Evolutionary conservation across 2,113 vertebrate genomes (phyloP), one percentile per base, ranked within the genome.

Genomic region (Rousettus leschenaultii): DNA sequence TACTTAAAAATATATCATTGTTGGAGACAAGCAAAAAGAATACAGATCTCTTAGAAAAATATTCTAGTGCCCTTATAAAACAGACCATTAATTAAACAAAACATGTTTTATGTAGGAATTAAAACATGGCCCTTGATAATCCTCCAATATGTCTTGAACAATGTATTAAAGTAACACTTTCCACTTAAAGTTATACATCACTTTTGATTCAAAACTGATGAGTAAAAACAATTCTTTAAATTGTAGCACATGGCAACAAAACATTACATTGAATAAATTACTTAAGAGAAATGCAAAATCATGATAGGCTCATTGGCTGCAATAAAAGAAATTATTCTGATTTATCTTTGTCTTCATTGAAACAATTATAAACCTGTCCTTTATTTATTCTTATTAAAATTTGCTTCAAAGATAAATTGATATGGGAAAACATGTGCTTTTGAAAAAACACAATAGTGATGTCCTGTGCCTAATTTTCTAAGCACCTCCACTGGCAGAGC

Each of bases 321-420:
- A 53, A 43, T 45, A 66, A 91, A 63, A 90, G 5, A 90, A 82
- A 77, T 83, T 83, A 38, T 66, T 91, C 48, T 74, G 82, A 93
- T 75, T 93, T 79, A 59, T 86, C 22, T 95, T 88, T 74, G 33
- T 94, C 53, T 73, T 75, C 18, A 91, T 21, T 59, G 73, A 82
- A 75, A 91, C 8, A 78, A 65, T 63, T 33, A 55, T 51, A 66
- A n/a, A 24, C 0, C 1, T 87, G 51, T 38, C n/a, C 4, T 51
- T 77, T 51, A 35, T 63, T 89, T 86, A 28, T 86, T 91, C 61
- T 66, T 83, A 86, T 51, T 86, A 92, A 66, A 89, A 57, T 71
- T 77, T 30, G 55, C 24, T 85, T 63, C 14, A 73, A 33, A 87
- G 30, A 79, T 11, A n/a, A 28, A 86, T 28, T 65, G 71, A 74